phyloP scores from a whole-genome alignment of 2,888 invertebrate species.

The Uloborus plumipes region DNA sequence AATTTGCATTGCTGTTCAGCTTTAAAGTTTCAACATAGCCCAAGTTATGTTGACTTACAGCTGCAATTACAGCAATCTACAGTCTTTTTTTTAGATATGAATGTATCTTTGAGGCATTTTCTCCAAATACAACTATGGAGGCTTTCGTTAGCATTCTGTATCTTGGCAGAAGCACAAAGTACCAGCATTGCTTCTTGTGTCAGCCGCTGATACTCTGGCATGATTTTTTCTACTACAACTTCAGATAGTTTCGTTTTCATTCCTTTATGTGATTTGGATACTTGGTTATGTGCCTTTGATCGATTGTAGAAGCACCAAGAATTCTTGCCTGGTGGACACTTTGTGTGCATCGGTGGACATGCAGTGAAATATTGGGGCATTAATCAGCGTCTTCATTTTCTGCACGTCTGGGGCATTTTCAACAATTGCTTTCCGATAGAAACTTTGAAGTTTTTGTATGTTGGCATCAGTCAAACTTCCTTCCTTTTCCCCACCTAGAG shows the following conservation, averaged over 20 bases:
- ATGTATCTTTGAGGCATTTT: conserved; percentile 8
- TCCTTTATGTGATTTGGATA: not conserved
- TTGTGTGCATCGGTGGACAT: conserved; percentile 9
- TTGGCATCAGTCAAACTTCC: conserved; percentile 13
- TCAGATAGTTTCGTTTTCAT: conserved; percentile 1
- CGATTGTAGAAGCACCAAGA: conserved; percentile 15
- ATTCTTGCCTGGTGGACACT: conserved; percentile 5
- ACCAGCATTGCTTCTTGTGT: not conserved
- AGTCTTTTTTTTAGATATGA: too few species aligned
- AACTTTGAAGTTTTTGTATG: conserved; percentile 3
- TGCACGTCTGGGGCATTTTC: not conserved
- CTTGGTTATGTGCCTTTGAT: not conserved
- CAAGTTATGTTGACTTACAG: too few species aligned
- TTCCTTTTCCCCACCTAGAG: conserved; percentile 15
- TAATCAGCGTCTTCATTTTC: not conserved
- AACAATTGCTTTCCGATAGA: not conserved
- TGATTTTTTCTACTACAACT: not conserved
- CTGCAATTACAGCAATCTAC: too few species aligned
- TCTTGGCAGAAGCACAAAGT: not conserved
- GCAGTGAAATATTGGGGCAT: conserved; percentile 8
- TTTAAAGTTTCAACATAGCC: too few species aligned
- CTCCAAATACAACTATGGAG: conserved; percentile 14
- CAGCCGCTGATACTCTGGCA: conserved; percentile 15
- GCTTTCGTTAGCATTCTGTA: conserved; percentile 21
- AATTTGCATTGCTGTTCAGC: too few species aligned